These are phyloP conservation scores for Tangara arthus DNA, from an alignment of 2,797 vertebrate genomes.

Conservation along the genomic window DNA sequence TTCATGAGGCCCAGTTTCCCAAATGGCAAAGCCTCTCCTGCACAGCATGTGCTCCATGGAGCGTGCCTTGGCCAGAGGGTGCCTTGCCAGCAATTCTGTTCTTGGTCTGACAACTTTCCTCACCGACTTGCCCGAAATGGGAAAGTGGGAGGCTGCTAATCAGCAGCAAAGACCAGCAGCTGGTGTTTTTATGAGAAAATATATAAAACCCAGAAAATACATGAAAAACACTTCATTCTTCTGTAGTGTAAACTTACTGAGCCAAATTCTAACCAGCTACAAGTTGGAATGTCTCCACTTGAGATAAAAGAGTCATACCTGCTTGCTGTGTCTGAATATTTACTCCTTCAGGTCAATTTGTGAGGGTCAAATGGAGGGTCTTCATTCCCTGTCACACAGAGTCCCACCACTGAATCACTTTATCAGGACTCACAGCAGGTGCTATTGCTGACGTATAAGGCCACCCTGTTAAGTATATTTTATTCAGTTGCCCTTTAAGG, in stretches of 20 bases:
- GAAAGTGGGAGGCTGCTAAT: constrained; percentile 39
- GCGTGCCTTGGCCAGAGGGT: background rate
- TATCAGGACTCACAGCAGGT: background rate
- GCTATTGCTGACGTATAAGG: background rate
- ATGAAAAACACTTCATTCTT: background rate
- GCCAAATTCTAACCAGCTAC: background rate
- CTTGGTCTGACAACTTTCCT: constrained; percentile 39
- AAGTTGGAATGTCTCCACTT: background rate
- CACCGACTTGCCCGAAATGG: background rate
- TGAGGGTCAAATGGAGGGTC: background rate
- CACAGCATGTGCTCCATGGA: background rate
- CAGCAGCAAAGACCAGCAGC: constrained; percentile 22
- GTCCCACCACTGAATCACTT: background rate
- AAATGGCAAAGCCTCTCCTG: constrained; percentile 5
- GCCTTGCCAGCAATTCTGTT: background rate
- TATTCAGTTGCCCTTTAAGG: background rate
- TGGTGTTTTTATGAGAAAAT: background rate
- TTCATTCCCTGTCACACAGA: background rate
- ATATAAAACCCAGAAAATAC: background rate
- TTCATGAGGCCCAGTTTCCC: background rate
- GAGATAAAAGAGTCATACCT: background rate
- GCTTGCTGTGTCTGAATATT: background rate
- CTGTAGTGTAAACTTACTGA: background rate
- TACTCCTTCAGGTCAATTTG: background rate
- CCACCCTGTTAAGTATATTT: background rate